Evolutionary conservation across 2,797 vertebrate species (phyloP).

Genomic region (Molossus molossus): DNA sequence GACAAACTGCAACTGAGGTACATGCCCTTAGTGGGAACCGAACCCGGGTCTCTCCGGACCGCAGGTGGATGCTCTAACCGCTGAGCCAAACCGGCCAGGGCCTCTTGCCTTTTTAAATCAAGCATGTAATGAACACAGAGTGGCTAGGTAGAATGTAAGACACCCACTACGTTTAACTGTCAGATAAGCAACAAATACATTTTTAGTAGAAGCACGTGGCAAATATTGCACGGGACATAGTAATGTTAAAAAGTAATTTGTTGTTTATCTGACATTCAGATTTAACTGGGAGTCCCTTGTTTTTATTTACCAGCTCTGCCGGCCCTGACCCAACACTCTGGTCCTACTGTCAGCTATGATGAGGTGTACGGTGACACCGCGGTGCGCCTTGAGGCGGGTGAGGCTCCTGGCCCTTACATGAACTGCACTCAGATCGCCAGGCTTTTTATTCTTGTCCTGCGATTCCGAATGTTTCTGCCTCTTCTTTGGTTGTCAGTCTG

Average conservation of each 20-base stretch:
- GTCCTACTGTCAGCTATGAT: background rate
- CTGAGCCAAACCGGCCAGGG: no score
- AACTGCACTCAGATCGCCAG: background rate
- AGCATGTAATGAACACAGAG: background rate
- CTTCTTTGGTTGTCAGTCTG: background rate
- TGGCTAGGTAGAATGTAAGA: background rate
- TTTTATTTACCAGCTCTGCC: background rate
- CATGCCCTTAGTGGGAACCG: no score
- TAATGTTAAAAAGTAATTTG: background rate
- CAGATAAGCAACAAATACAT: background rate
- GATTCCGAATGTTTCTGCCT: background rate
- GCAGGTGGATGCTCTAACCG: no score
- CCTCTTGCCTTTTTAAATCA: background rate
- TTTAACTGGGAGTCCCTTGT: background rate
- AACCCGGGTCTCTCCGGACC: no score
- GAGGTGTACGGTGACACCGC: accelerated
- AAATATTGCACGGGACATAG: background rate
- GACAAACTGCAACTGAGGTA: no score
- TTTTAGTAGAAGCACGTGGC: background rate
- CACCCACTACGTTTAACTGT: background rate
- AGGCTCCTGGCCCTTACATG: background rate
- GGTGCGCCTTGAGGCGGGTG: accelerated
- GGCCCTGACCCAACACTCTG: background rate
- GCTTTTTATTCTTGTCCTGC: background rate
- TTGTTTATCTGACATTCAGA: background rate